Evolutionary conservation across 2,113 vertebrate species (phyloP).

Genomic region (Xerus inauris): DNA sequence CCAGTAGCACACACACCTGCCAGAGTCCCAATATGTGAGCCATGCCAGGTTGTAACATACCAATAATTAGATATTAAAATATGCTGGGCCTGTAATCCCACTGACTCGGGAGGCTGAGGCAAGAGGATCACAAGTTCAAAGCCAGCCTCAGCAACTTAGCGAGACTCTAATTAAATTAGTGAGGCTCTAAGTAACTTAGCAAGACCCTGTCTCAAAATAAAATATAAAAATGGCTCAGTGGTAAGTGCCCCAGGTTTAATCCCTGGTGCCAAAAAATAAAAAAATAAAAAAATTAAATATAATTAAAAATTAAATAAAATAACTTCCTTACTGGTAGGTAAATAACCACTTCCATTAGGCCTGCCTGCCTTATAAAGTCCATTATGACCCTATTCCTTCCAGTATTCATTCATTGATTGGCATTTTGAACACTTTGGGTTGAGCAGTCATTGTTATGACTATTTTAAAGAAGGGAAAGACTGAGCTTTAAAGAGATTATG

Average conservation of each 20-base stretch:
- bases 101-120: too few species aligned
- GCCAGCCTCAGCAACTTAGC: too few species aligned
- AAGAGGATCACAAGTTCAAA: too few species aligned
- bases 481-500: not conserved
- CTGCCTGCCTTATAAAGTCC: not conserved
- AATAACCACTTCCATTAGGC: not conserved
- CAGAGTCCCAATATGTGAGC: not conserved
- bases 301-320: not conserved
- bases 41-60: not conserved
- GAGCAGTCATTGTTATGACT: not conserved
- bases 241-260: too few species aligned
- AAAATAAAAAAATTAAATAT: too few species aligned
- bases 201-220: too few species aligned
- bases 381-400: not conserved
- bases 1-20: not conserved
- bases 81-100: too few species aligned
- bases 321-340: not conserved
- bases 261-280: too few species aligned
- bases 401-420: not conserved
- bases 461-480: slow-evolving; percentile 40
- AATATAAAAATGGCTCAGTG: too few species aligned
- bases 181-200: too few species aligned
- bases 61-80: not conserved
- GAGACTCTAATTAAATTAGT: too few species aligned
- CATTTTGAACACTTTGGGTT: not conserved